Conservation (phyloP, 2,113 vertebrate genomes). For the Gymnorhina tibicen region DNA sequence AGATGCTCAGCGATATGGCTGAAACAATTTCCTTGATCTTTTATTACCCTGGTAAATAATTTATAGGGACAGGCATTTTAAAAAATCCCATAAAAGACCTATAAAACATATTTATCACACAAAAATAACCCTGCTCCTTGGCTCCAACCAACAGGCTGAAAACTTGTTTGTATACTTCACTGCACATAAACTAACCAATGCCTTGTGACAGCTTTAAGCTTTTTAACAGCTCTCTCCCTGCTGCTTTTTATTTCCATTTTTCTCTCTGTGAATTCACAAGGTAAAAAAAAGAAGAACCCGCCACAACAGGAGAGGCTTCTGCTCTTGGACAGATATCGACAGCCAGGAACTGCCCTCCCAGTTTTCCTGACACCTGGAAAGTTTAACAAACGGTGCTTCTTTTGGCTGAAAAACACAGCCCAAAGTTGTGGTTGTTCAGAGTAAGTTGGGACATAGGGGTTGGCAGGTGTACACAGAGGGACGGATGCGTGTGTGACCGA, state of each 20-base stretch:
- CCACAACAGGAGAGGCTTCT: background rate
- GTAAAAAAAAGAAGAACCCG: background rate
- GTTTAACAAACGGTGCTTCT: background rate
- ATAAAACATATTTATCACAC: constrained; percentile 64
- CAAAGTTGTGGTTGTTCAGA: background rate
- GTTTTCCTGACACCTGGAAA: background rate
- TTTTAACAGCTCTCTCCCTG: constrained; percentile 47
- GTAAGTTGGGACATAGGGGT: accelerated
- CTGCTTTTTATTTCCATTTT: constrained; percentile 36
- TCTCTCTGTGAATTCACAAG: background rate
- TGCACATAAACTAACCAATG: constrained; percentile 56
- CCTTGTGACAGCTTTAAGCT: constrained; percentile 59
- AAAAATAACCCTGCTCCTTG: background rate
- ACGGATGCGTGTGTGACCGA: accelerated
- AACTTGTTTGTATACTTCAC: constrained; percentile 58
- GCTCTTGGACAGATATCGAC: background rate
- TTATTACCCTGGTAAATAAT: constrained; percentile 65
- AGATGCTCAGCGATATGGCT: background rate
- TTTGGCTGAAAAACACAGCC: background rate
- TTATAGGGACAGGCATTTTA: constrained; percentile 50
- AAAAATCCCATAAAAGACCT: constrained; percentile 60
- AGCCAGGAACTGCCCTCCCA: background rate
- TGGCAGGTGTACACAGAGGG: background rate
- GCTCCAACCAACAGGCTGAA: constrained; percentile 45
- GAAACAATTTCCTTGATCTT: constrained; percentile 62